A percentile compares a stretch with the other conserved stretches of the same genome.
Evolutionary conservation across 2,888 invertebrate genomes (phyloP).

Genomic region (Caenorhabditis sp.): DNA sequence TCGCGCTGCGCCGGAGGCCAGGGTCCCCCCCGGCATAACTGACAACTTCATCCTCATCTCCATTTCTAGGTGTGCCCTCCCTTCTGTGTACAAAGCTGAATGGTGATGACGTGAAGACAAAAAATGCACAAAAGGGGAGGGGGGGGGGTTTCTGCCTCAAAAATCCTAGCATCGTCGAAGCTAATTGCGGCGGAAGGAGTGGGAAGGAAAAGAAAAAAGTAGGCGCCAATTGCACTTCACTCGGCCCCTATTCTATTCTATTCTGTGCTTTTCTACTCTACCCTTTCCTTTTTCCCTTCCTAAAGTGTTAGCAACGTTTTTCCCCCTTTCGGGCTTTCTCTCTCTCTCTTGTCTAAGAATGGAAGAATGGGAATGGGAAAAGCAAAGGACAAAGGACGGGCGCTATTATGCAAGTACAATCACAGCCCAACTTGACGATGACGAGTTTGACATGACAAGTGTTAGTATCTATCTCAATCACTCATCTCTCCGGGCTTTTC

Average conservation of each 20-base stretch:
- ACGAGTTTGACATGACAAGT: conserved; percentile 56
- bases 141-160: conserved; percentile 28
- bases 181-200: conserved; percentile 58
- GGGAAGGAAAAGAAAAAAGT: conserved; percentile 43
- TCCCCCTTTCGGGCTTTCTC: too few species aligned
- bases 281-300: conserved; percentile 4
- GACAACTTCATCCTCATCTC: conserved; percentile 44
- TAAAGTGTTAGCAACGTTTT: conserved; percentile 49
- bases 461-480: conserved; percentile 52
- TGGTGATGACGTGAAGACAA: too few species aligned
- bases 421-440: conserved; percentile 24
- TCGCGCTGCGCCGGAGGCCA: conserved; percentile 24
- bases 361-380: not conserved
- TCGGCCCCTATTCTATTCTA: conserved; percentile 11
- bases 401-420: conserved; percentile 41
- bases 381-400: not conserved
- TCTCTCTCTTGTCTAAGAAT: conserved; percentile 19
- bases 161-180: conserved; percentile 38
- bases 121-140: not conserved
- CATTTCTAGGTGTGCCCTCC: conserved; percentile 11
- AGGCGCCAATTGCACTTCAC: conserved; percentile 61
- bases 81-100: conserved; percentile 20
- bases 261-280: too few species aligned
- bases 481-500: conserved; percentile 28
- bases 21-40: conserved; percentile 7